Evolutionary conservation across 2,797 vertebrate species (phyloP), one percentile per base, ranked within the genome.

Genomic region (Alosa sapidissima): DNA sequence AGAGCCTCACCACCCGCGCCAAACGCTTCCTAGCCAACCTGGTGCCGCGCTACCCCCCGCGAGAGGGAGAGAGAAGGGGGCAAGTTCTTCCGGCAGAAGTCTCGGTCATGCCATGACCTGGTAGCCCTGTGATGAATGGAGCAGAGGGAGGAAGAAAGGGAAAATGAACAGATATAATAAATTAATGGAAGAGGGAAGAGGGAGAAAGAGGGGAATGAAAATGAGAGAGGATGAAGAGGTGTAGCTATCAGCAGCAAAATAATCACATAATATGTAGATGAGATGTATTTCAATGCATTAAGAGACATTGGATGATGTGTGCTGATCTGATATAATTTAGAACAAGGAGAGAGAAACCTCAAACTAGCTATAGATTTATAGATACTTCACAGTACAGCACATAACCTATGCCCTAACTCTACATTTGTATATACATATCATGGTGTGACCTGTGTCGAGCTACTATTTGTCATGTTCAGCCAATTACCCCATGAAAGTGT

Each of bases 81-180:
- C 88, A 95, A 94, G 89, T 96, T 97, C 91, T 94, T 97, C 91
- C 95, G 96, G 91, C 96, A 97, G 89, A 96, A 97, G 89, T 97
- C 97, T 62, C 96, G 96, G 89, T 97, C 97, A 0, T 97, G 97
- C 87, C 96, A 97, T n/a, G 97, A 97, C 91, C 94, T 97, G 85
- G 96, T 96, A 0, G 96, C 96, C 0, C 92, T 95, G 91, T 94
- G 92, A 94, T 85, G 4, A 21, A 85, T 19, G 21, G 49, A 19
- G 24, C 33, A 21, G n/a, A 36, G 14, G 5, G 36, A 47, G 72
- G 16, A 47, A 78, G 5, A 36, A 72, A 1, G 0, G 33, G 33
- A 14, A 19, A 14, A 72, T 3, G 33, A 72, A 33, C 28, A 72
- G n/a, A 36, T 68, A 14, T 33, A 68, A 52, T 33, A 11, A 36